Evolutionary conservation across 2,888 invertebrate genomes (phyloP), one percentile per base, ranked within the genome.

Genomic region (Zaprionus lineosus): DNA sequence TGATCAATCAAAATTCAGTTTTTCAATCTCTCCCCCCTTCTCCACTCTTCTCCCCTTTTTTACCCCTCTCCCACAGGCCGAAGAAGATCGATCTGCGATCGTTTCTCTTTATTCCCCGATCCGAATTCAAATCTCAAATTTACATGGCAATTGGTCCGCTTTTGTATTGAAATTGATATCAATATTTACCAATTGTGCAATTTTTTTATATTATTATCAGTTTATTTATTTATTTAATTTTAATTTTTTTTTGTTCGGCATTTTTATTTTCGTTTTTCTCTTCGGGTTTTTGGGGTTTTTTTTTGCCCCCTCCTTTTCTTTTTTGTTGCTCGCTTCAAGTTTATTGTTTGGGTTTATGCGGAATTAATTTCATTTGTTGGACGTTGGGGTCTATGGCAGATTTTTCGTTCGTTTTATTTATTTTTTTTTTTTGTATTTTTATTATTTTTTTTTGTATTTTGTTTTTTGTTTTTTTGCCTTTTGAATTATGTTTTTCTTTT

Each of bases 101-200:
- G n/a, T n/a, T 26, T 61, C 21, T 47, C 15, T 14, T 24, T 9
- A 14, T 12, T 41, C 21, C 41, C 7, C 9, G 37, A 43, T 26
- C 8, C n/a, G 9, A 36, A 29, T 59, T 21, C 19, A 31, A 31
- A 3, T n/a, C 12, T 31, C 2, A 31, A 11, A 31, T 43, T 18
- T 44, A 21, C 11, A 28, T 39, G 28, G 15, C 37, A 40, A 67
- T 67, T 67, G 53, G 48, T 47, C 48, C 24, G 36, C 11, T 12
- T 16, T 3, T 31, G 29, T 51, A 63, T 56, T 24, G 24, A 8
- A 7, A 24, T 21, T 47, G 76, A 66, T 73, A 72, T 79, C 59
- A 69, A 75, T 72, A 59, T 67, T 79, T 46, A 52, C 44, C 60
- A 60, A 70, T 76, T 83, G 81, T 52, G 64, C 74, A 81, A 68